Base-by-base conservation (phyloP, 2,797 vertebrate species). In the Diglossa cyanea region DNA sequence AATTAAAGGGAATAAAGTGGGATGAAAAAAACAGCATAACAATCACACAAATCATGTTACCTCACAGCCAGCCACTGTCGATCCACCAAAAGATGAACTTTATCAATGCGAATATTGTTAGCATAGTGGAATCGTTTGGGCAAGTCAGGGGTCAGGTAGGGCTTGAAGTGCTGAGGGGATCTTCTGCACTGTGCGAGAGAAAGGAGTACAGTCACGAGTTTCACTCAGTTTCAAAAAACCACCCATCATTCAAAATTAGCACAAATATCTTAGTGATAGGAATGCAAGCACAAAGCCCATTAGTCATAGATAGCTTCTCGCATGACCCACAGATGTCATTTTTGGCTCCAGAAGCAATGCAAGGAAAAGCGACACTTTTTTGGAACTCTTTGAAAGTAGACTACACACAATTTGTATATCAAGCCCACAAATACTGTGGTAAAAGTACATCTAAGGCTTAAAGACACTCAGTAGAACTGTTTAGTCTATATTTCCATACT, bases 101-200 rank as follows among this genome's bases (percentile, higher is more conserved):
- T 98, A 96, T 99, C 99, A n/a, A 99, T 99, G 31, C 99, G 98
- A 35, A 97, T 25, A 81, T 98, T 98, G 65, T 98, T 98, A 18
- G 98, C 99, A 50, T 98, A 99, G 95, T 99, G 99, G 30, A 99
- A 95, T 88, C 99, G 97, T 87, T 99, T 99, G 6, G 99, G 99
- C 77, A 99, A 97, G 90, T 99, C 88, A 61, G 98, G 98, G 33
- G 98, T 98, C 94, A 99, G 97, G 93, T 99, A 99, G 5, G 99
- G 98, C 93, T 97, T 99, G 97, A 99, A 99, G 61, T 98, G 98
- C 96, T 99, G 98, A 82, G 98, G 96, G 2, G 96, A 72, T 60
- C 92, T 98, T 96, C 78, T 98, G 97, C 99, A 99, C 99, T 99
- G 98, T 94, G 98, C 92, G 76, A 76, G 10, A 77, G 6, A 25